Evolutionary conservation across 2,113 vertebrate species (phyloP).

Genomic region (Onychostruthus taczanowskii): DNA sequence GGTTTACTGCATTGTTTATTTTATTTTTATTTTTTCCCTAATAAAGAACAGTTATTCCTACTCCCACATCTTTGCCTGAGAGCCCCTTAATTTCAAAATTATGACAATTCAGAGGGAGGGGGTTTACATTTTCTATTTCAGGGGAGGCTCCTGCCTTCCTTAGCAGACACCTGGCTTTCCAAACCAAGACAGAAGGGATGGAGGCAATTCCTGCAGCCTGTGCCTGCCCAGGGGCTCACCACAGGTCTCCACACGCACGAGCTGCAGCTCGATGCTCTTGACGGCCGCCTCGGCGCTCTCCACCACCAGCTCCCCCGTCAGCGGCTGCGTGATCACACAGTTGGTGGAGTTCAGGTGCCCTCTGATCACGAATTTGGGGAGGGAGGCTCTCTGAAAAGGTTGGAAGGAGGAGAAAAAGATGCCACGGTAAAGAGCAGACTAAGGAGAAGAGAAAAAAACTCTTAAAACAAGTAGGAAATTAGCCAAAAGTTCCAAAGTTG

Average conservation of each 20-base stretch:
- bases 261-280: constrained; percentile 92
- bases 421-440: neutral
- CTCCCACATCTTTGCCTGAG: too few relatives aligned
- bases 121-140: too few relatives aligned
- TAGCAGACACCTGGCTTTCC: too few relatives aligned
- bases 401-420: neutral
- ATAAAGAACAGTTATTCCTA: too few relatives aligned
- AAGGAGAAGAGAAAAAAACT: neutral
- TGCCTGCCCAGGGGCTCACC: constrained; percentile 68
- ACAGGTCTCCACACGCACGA: constrained; percentile 95
- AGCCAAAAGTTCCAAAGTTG: fast-evolving
- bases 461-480: fast-evolving
- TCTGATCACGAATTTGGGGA: constrained; percentile 89
- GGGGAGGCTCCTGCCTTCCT: too few relatives aligned
- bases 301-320: constrained; percentile 89
- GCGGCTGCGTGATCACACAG: constrained; percentile 88
- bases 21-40: too few relatives aligned
- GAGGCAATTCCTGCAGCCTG: neutral
- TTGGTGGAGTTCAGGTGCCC: constrained; percentile 89
- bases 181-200: neutral
- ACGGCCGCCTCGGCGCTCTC: constrained; percentile 88
- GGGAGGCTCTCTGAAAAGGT: constrained; percentile 74
- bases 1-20: too few relatives aligned
- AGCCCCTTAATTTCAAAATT: too few relatives aligned
- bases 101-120: fast-evolving